These are phyloP conservation scores for Xylocopa sonorina DNA, from an alignment of 1,140 invertebrate genomes.

Conservation along the genomic window DNA sequence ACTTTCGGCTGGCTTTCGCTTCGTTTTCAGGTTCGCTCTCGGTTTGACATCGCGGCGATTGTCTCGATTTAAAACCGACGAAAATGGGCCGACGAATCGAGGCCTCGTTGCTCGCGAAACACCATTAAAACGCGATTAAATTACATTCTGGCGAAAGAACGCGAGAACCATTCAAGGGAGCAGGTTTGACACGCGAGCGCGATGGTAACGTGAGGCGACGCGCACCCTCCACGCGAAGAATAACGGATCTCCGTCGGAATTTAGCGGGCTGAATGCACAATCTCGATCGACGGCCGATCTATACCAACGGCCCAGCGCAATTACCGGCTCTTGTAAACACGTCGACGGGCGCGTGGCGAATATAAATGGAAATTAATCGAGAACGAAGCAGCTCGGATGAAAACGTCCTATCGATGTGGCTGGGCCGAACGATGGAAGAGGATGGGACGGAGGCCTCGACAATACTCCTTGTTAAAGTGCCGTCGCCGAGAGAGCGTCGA, in stretches of 20 bases:
- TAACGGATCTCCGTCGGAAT: neutral
- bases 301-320: slow-evolving; percentile 46
- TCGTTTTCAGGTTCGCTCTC: neutral
- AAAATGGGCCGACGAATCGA: too few relatives aligned
- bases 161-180: too few relatives aligned
- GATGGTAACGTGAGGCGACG: too few relatives aligned
- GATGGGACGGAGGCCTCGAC: slow-evolving; percentile 25
- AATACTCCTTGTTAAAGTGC: slow-evolving; percentile 62
- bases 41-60: too few relatives aligned
- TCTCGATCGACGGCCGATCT: slow-evolving; percentile 22
- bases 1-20: neutral
- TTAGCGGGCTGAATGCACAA: slow-evolving; percentile 7
- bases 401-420: slow-evolving; percentile 38
- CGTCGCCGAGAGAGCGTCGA: slow-evolving; percentile 33
- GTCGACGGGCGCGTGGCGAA: slow-evolving; percentile 40
- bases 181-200: too few relatives aligned
- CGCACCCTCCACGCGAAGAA: neutral
- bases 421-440: neutral
- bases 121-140: too few relatives aligned
- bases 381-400: slow-evolving; percentile 51
- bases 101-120: too few relatives aligned
- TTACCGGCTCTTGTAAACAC: slow-evolving; percentile 62
- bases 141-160: too few relatives aligned
- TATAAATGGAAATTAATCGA: slow-evolving; percentile 67
- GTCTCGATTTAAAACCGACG: too few relatives aligned